These are phyloP conservation scores for Melanotaenia maccullochi DNA, from an alignment of 2,797 vertebrate species.

Conservation along the genomic window DNA sequence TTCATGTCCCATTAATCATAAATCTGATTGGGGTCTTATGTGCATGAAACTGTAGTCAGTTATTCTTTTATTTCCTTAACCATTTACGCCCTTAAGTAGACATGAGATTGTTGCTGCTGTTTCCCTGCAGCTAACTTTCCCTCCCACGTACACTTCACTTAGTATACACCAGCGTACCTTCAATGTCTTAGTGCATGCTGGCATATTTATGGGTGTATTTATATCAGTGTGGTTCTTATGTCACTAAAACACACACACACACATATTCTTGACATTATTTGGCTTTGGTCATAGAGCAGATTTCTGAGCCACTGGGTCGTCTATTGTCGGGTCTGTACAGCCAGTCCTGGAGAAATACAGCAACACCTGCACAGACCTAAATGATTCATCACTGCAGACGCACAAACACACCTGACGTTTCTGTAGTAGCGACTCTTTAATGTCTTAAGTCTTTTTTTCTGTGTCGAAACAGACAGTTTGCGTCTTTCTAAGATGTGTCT, in stretches of 20 bases:
- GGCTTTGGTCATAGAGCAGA: conserved; percentile 71
- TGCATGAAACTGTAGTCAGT: neutral
- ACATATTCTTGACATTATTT: conserved; percentile 72
- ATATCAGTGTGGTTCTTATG: conserved; percentile 16
- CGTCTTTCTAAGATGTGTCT: conserved; percentile 37
- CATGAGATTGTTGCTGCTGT: conserved; percentile 16
- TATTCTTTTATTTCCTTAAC: neutral
- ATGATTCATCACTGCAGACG: conserved; percentile 60
- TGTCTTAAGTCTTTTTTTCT: conserved; percentile 20
- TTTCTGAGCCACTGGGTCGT: conserved; percentile 71
- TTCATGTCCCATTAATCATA: conserved; percentile 7
- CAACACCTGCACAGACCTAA: conserved; percentile 66
- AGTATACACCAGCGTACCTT: conserved; percentile 33
- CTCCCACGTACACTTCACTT: conserved; percentile 26
- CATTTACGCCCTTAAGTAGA: neutral
- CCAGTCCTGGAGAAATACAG: conserved; percentile 60
- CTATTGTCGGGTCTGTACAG: conserved; percentile 74
- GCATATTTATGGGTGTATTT: conserved; percentile 36
- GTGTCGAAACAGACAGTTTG: conserved; percentile 20
- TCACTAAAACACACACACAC: neutral
- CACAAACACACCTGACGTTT: conserved; percentile 15
- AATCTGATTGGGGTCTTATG: neutral
- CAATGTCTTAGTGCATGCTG: conserved; percentile 33
- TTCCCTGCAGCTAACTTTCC: conserved; percentile 19
- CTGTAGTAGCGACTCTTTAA: conserved; percentile 24